A percentile compares a stretch with the other conserved stretches of the same genome.
These are phyloP conservation scores for Callipepla squamata DNA, from an alignment of 2,113 vertebrate species.

Conservation along the genomic window DNA sequence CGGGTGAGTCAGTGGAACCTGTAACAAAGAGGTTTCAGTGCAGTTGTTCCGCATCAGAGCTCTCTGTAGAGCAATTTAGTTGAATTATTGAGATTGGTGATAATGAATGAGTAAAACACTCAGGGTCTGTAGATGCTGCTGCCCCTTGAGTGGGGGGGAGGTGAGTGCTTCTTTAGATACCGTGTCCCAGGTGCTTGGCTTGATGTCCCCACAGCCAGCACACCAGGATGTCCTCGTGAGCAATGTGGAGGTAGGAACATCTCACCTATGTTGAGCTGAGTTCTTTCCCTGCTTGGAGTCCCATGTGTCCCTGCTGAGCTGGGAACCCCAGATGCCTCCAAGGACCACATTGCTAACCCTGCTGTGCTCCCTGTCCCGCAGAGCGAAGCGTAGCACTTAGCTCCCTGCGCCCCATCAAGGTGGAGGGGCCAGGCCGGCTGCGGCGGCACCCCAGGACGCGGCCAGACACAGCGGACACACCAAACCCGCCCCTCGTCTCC, in stretches of 20 bases:
- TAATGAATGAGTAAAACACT: accelerated
- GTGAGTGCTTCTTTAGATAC: accelerated
- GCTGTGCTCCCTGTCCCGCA: conserved; percentile 42
- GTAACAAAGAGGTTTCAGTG: too few species aligned
- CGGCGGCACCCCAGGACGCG: conserved; percentile 78
- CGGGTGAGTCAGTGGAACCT: conserved; percentile 62
- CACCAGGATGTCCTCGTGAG: background rate
- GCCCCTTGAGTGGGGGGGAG: background rate
- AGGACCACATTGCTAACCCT: background rate
- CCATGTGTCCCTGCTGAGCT: accelerated
- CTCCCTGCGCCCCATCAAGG: conserved; percentile 76
- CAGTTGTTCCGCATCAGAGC: background rate
- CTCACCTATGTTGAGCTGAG: background rate
- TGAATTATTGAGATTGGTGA: accelerated
- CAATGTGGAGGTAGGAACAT: background rate
- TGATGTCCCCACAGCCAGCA: accelerated
- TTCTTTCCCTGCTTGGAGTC: background rate
- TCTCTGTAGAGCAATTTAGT: background rate
- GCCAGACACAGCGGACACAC: conserved; percentile 79
- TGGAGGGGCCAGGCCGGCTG: conserved; percentile 77
- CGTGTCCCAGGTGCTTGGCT: background rate
- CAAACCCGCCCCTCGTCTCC: background rate
- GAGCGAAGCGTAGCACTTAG: conserved; percentile 82
- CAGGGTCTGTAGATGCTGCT: background rate
- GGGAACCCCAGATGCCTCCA: accelerated